These are phyloP conservation scores for Apoderus coryli DNA, from an alignment of 2,888 invertebrate genomes.

Conservation along the genomic window DNA sequence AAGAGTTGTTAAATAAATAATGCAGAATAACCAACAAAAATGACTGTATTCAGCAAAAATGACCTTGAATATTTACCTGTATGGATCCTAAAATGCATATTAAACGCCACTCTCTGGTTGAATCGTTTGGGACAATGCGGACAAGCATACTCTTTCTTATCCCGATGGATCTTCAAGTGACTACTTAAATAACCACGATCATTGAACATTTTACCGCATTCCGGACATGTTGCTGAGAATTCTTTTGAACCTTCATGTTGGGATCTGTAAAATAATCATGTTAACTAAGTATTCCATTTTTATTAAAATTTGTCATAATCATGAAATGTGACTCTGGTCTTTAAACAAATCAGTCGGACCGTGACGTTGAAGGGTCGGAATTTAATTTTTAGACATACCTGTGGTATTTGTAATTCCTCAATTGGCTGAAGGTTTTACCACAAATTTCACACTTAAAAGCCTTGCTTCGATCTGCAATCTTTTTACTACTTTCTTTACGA, in stretches of 20 bases:
- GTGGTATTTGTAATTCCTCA: conserved; percentile 75
- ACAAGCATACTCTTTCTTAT: conserved; percentile 69
- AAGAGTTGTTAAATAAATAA: no score
- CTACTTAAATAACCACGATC: conserved; percentile 73
- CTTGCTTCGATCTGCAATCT: no score
- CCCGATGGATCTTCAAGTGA: conserved; percentile 75
- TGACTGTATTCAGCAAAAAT: no score
- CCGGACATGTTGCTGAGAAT: conserved; percentile 58
- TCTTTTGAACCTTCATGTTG: conserved; percentile 72
- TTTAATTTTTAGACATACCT: conserved; percentile 23
- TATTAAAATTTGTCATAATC: no score
- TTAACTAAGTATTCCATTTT: no score
- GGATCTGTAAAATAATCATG: conserved; percentile 38
- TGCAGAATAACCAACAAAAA: no score
- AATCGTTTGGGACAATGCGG: conserved; percentile 70
- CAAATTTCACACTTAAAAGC: conserved; percentile 62
- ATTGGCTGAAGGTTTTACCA: conserved; percentile 67
- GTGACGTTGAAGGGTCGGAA: no score
- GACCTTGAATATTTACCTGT: conserved; percentile 48
- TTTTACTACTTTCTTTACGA: no score
- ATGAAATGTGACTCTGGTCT: no score
- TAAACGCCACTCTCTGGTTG: conserved; percentile 75
- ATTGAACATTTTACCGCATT: conserved; percentile 72
- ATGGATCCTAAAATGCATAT: conserved; percentile 75
- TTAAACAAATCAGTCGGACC: no score